Conservation (phyloP, 2,113 vertebrate species). For the Nothoprocta perdicaria region DNA sequence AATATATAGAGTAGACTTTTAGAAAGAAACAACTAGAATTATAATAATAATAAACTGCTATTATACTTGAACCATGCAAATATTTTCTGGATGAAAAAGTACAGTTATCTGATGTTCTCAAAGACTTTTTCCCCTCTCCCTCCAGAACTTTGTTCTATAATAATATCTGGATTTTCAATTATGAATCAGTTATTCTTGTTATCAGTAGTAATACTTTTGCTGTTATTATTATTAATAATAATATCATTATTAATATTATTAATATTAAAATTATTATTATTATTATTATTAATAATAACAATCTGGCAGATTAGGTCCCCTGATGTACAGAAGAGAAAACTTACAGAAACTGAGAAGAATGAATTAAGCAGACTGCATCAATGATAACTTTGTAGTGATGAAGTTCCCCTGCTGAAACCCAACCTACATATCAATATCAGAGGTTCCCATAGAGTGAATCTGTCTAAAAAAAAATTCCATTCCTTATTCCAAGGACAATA, state of each 20-base stretch:
- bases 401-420: background rate
- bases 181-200: background rate
- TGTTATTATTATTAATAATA: background rate
- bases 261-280: background rate
- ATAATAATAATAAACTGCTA: background rate
- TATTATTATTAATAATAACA: too few relatives aligned
- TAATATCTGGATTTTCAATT: background rate
- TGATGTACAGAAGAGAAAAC: fast-evolving
- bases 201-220: background rate
- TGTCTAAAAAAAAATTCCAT: background rate
- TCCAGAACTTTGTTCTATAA: background rate
- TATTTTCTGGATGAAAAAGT: background rate
- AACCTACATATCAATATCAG: background rate
- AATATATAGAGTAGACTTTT: background rate
- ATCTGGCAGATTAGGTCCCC: background rate
- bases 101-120: background rate
- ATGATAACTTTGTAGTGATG: background rate
- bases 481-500: background rate
- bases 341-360: background rate
- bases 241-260: too few relatives aligned
- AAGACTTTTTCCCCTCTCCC: background rate
- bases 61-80: background rate
- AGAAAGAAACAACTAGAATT: background rate
- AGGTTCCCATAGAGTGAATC: background rate
- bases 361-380: background rate